Percentiles rank a stretch among this genome's conserved stretches.
Evolutionary conservation across 1,140 invertebrate species (phyloP).

Genomic region (Atta cephalotes): DNA sequence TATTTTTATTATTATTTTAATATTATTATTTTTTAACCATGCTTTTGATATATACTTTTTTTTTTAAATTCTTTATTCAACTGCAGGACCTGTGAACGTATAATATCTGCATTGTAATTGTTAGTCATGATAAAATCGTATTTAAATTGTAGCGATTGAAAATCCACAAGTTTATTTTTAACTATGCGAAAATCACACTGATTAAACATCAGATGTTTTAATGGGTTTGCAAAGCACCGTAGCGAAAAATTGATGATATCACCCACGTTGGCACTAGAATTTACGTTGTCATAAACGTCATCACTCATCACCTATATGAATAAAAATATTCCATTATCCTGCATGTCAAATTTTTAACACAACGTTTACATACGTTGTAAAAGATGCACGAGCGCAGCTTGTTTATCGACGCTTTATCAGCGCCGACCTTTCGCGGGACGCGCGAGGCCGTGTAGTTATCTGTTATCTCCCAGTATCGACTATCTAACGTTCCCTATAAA

Average conservation of each 20-base stretch:
- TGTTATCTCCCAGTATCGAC: neutral
- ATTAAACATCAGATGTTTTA: constrained; percentile 5
- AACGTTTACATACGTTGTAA: constrained; percentile 12
- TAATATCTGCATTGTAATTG: neutral
- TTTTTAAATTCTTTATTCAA: neutral
- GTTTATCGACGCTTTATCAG: constrained; percentile 49
- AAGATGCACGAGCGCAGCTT: constrained; percentile 33
- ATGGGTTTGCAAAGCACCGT: neutral
- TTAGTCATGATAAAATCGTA: neutral
- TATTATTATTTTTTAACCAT: neutral
- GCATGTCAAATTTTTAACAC: constrained; percentile 36
- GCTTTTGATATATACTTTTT: no score
- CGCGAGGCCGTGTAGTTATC: constrained; percentile 3
- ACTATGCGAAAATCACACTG: neutral
- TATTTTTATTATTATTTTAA: neutral
- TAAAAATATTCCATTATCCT: constrained; percentile 38
- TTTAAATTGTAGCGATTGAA: neutral
- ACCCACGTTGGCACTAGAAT: neutral
- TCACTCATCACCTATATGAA: neutral
- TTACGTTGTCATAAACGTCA: neutral
- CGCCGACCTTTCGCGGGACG: constrained; percentile 33
- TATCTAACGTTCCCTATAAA: constrained; percentile 23
- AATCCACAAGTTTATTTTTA: neutral
- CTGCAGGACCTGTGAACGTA: no score
- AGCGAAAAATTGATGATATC: constrained; percentile 18